Percentiles rank a stretch among this genome's conserved stretches.
These are phyloP conservation scores for Melanogrammus aeglefinus DNA, from an alignment of 2,797 vertebrate species.

Conservation along the genomic window DNA sequence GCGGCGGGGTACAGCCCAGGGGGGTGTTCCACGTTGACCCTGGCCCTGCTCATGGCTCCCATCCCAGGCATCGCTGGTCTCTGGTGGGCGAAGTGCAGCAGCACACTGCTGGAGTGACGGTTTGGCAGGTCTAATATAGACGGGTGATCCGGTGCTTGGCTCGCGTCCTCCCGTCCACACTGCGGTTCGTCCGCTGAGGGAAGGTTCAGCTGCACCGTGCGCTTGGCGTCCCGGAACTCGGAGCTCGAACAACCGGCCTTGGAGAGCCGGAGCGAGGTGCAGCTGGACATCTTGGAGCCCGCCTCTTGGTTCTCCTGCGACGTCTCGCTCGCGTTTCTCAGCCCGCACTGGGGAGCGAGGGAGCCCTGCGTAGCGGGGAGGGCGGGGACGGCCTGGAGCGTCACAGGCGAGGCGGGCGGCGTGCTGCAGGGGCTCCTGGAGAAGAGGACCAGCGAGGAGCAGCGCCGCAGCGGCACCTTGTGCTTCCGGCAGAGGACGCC, in stretches of 20 bases:
- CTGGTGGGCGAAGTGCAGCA: constrained; percentile 79
- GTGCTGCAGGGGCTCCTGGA: constrained; percentile 87
- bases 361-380: constrained; percentile 61
- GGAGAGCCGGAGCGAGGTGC: constrained; percentile 77
- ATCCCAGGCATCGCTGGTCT: constrained; percentile 61
- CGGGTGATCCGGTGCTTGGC: constrained; percentile 47
- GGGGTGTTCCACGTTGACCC: constrained; percentile 54
- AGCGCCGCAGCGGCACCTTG: constrained; percentile 84
- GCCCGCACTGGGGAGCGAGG: constrained; percentile 73
- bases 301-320: constrained; percentile 67
- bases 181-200: constrained; percentile 69
- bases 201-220: constrained; percentile 76
- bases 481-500: constrained; percentile 63
- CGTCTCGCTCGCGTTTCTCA: constrained; percentile 72
- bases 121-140: constrained; percentile 62
- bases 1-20: constrained; percentile 50
- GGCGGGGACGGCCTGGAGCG: constrained; percentile 65
- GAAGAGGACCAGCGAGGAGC: constrained; percentile 93
- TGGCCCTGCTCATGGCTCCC: constrained; percentile 51
- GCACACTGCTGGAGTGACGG: constrained; percentile 74
- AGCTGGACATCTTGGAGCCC: constrained; percentile 74
- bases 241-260: constrained; percentile 67
- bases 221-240: constrained; percentile 78
- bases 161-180: constrained; percentile 42
- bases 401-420: constrained; percentile 85